Percentiles rank a stretch among this genome's conserved stretches.
phyloP scores from a whole-genome alignment of 1,140 invertebrate species.

The Ganaspis sp. region DNA sequence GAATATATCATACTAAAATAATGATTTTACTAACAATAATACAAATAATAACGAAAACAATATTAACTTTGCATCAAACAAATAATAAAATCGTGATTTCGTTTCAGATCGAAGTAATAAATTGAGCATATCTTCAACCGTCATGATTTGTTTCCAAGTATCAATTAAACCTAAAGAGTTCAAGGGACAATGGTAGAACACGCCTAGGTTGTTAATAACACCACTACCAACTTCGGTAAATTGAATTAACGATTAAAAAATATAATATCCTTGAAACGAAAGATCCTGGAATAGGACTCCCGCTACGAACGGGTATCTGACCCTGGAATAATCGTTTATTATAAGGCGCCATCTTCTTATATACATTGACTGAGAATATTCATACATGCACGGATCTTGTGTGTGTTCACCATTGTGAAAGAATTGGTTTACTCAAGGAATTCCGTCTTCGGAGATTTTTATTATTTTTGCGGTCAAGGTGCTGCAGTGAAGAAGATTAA shows the following conservation, averaged over 20 bases:
- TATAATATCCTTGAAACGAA: slow-evolving; percentile 15
- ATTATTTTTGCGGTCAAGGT: slow-evolving; percentile 65
- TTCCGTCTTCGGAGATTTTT: slow-evolving; percentile 46
- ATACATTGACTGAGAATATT: slow-evolving; percentile 32
- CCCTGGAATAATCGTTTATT: slow-evolving; percentile 9
- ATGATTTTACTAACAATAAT: too few species aligned
- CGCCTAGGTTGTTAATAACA: slow-evolving; percentile 13
- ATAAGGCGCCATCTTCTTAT: slow-evolving; percentile 59
- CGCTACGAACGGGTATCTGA: not conserved
- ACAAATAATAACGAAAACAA: too few species aligned
- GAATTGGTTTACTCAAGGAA: slow-evolving; percentile 56
- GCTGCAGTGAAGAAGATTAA: not conserved
- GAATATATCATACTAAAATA: too few species aligned
- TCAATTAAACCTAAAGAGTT: slow-evolving; percentile 12
- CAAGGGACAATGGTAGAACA: slow-evolving; percentile 13
- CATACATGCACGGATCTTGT: not conserved
- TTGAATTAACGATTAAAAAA: not conserved
- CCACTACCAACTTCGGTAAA: slow-evolving; percentile 15
- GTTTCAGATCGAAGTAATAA: not conserved
- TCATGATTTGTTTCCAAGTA: slow-evolving; percentile 2
- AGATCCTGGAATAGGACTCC: not conserved
- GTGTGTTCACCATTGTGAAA: slow-evolving; percentile 2
- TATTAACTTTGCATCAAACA: too few species aligned
- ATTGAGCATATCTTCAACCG: not conserved
- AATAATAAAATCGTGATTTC: not conserved